These are phyloP conservation scores for Prorops nasuta DNA, from an alignment of 1,140 invertebrate genomes.

Conservation along the genomic window DNA sequence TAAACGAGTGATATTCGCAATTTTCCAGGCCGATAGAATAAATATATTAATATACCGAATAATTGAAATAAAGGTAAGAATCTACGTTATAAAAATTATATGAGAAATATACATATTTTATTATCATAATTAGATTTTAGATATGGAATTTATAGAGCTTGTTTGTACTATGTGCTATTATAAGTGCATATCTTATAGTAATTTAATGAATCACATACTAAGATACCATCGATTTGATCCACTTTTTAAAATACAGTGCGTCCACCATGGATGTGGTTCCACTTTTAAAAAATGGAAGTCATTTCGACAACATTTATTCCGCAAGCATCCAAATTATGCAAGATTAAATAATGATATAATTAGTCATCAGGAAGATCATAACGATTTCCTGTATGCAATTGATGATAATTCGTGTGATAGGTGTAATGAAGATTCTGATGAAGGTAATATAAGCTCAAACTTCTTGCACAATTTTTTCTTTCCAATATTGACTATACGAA, in stretches of 20 bases:
- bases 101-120: background rate
- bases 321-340: background rate
- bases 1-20: no score
- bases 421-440: background rate
- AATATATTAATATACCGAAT: background rate
- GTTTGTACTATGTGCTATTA: slow-evolving; percentile 4
- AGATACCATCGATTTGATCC: slow-evolving; percentile 5
- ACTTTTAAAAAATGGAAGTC: slow-evolving; percentile 9
- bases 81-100: background rate
- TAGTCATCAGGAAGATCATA: background rate
- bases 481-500: no score
- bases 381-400: no score
- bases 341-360: slow-evolving; percentile 1
- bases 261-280: slow-evolving; percentile 2
- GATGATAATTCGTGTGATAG: background rate
- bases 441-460: background rate
- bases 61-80: background rate
- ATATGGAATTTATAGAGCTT: background rate
- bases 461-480: background rate
- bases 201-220: slow-evolving; percentile 8
- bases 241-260: slow-evolving; percentile 11
- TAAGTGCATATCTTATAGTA: background rate
- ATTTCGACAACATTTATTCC: slow-evolving; percentile 4
- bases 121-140: background rate
- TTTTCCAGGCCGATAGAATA: no score